A percentile compares a stretch with the other conserved stretches of the same genome.
phyloP scores from a whole-genome alignment of 2,888 invertebrate genomes.

The Molanna angustata region DNA sequence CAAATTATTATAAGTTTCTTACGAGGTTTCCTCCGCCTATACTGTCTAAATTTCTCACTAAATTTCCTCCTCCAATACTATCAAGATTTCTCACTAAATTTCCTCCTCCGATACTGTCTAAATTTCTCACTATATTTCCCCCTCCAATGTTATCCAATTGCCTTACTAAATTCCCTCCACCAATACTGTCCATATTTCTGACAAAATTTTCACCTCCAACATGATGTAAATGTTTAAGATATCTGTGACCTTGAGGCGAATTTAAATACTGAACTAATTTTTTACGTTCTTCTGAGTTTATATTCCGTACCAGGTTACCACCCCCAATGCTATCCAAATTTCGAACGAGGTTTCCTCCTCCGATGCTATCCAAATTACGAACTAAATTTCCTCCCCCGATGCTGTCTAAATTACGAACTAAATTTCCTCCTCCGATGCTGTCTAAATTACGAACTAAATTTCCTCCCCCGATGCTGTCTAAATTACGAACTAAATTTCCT shows the following conservation, averaged over 20 bases:
- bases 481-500: constrained; percentile 34
- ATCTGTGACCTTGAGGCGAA: too few species aligned
- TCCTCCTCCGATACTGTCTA: constrained; percentile 51
- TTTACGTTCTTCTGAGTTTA: too few species aligned
- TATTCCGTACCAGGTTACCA: too few species aligned
- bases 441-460: constrained; percentile 50
- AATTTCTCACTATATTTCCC: constrained; percentile 47
- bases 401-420: constrained; percentile 27
- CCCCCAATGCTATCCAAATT: constrained; percentile 39
- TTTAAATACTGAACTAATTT: too few species aligned
- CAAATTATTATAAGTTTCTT: too few species aligned
- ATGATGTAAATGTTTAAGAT: constrained; percentile 42
- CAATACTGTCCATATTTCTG: constrained; percentile 45
- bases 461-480: constrained; percentile 46
- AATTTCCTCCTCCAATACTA: constrained; percentile 41
- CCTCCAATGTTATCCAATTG: constrained; percentile 42
- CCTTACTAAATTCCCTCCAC: constrained; percentile 16
- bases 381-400: constrained; percentile 50
- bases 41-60: constrained; percentile 45
- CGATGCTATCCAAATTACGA: constrained; percentile 50
- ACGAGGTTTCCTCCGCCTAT: constrained; percentile 50
- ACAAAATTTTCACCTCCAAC: constrained; percentile 50
- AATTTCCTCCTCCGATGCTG: constrained; percentile 35
- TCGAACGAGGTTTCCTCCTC: constrained; percentile 43
- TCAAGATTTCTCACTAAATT: constrained; percentile 38